Percentiles rank a stretch among this genome's conserved stretches.
phyloP scores from a whole-genome alignment of 1,140 invertebrate species.

The Drosophila burlai region DNA sequence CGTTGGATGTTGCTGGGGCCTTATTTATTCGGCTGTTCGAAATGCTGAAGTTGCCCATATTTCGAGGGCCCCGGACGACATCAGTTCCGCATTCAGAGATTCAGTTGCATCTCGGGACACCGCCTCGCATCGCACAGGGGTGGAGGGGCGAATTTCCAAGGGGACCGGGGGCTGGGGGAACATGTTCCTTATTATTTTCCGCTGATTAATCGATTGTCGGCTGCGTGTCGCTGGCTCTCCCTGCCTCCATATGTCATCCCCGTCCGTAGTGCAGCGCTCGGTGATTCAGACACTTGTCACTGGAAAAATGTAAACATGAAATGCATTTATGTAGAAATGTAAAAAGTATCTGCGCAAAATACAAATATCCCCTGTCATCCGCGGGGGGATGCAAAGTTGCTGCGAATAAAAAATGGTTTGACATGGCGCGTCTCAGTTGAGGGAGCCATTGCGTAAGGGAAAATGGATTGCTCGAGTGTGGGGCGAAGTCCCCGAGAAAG shows the following conservation, averaged over 20 bases:
- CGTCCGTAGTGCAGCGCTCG: slow-evolving; percentile 50
- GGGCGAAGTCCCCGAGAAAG: not conserved
- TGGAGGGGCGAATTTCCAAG: slow-evolving; percentile 3
- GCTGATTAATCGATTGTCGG: slow-evolving; percentile 83
- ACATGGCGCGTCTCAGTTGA: slow-evolving; percentile 48
- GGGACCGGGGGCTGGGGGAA: slow-evolving; percentile 21
- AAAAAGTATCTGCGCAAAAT: slow-evolving; percentile 51
- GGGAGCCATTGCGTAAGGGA: slow-evolving; percentile 31
- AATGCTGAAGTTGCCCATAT: slow-evolving; percentile 71
- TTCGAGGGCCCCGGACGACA: slow-evolving; percentile 43
- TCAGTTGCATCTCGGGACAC: slow-evolving; percentile 54
- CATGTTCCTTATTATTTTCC: slow-evolving; percentile 82
- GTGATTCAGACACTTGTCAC: slow-evolving; percentile 83
- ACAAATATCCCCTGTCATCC: slow-evolving; percentile 31
- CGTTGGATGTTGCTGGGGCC: slow-evolving; percentile 47
- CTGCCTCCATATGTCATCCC: slow-evolving; percentile 76
- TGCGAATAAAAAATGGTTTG: slow-evolving; percentile 46
- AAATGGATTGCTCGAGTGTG: slow-evolving; percentile 9
- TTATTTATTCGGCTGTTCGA: slow-evolving; percentile 74
- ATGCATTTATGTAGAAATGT: slow-evolving; percentile 80
- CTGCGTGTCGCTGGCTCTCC: slow-evolving; percentile 77
- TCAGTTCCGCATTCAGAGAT: slow-evolving; percentile 74
- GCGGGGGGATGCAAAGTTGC: slow-evolving; percentile 35
- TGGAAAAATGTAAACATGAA: slow-evolving; percentile 83
- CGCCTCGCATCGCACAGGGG: not conserved